Evolutionary conservation across 2,113 vertebrate species (phyloP), one percentile per base, ranked within the genome.

Genomic region (Megaceryle torquata): DNA sequence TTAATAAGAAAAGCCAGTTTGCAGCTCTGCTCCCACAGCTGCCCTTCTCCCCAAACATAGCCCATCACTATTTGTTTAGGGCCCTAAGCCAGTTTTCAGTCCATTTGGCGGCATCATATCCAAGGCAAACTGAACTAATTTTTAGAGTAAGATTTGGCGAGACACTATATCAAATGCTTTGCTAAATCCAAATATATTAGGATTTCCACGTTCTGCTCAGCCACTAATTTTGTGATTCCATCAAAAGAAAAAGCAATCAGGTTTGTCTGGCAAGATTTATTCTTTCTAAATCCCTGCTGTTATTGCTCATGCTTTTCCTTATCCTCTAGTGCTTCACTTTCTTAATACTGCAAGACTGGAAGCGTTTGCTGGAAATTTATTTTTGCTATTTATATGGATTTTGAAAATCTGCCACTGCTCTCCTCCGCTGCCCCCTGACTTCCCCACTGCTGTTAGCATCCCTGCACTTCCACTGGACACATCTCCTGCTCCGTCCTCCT

Each of bases 171-270:
- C 89, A 93, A 96, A 96, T 82, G 81, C 83, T 94, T 94, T 95
- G 60, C 93, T 96, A 97, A 96, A 96, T 96, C 96, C 96, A 96
- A 95, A 95, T 97, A 95, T 95, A 96, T 97, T 96, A 94, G 95
- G 95, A 95, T 95, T 96, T 92, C 93, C 96, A 94, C 53, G n/a
- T 94, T 89, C 75, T 82, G 91, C 89, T 95, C 94, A 96, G 96
- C 78, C 91, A 89, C 96, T 96, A 95, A 97, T 97, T 97, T 95
- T 77, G 82, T 4, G 77, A 96, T 97, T 97, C 95, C 92, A 94
- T 96, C 95, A 95, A 94, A 96, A 94, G 89, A 94, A 97, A 97
- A 97, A 96, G 95, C 92, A 97, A 97, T 97, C 93, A 95, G 93
- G 86, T 97, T 95, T 97, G 88, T 96, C 94, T 95, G 95, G 96